Evolutionary conservation across 2,113 vertebrate species (phyloP), one percentile per base, ranked within the genome.

Genomic region (Addax nasomaculatus): DNA sequence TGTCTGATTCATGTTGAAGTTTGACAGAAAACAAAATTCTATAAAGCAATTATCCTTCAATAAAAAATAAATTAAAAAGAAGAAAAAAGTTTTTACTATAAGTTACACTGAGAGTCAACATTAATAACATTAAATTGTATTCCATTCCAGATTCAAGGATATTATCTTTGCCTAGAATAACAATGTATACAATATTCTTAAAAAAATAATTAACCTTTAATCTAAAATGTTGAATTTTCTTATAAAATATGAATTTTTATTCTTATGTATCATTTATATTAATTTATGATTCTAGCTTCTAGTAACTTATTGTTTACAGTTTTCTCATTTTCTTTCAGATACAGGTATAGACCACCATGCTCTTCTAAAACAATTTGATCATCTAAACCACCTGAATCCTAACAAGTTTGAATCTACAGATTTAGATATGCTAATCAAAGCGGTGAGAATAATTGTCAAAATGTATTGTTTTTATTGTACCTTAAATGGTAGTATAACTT

Each of bases 321-420:
- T 91, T 92, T 97, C 85, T 93, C 19, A 92, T 98, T 29, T 97
- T 97, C 45, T 98, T 98, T 73, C 98, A 99, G 99, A 99, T 96
- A 97, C 98, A 92, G 99, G 99, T 80, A 98, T 99, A 97, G 99
- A 99, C 96, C 99, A 99, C 98, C 99, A 99, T 90, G 99, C 99
- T 97, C 99, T 99, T 90, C 98, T 99, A 62, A 99, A 99, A 98
- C 99, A 99, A 98, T 99, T 99, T 98, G 99, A 99, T 95, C 99
- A 99, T 95, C 98, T 99, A 96, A 99, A 99, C 98, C 99, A 99
- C 98, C 98, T 99, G 98, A 99, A 99, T 98, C 99, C 99, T 64
- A 99, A 99, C 96, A 99, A 99, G 0, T 99, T 99, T 47, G 99
- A 99, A 98, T 99, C 99, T 95, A 99, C 99, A 86, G 99, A 99